phyloP scores from a whole-genome alignment of 2,888 invertebrate genomes.

The Globia sparganii region DNA sequence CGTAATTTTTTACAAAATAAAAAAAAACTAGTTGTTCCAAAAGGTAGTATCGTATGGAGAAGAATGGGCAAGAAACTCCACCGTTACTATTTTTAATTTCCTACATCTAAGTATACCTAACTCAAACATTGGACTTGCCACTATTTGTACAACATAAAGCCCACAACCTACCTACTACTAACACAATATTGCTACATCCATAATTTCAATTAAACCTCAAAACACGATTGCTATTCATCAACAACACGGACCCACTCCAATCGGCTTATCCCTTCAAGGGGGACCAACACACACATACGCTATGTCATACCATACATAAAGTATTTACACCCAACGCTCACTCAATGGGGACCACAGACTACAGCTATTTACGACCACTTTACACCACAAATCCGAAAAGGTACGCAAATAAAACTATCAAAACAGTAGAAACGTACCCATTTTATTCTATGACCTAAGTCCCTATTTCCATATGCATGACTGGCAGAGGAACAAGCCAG shows the following conservation, averaged over 20 bases:
- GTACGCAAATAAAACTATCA: constrained; percentile 74
- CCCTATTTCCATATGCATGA: constrained; percentile 89
- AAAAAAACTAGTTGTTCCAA: neutral
- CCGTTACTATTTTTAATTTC: neutral
- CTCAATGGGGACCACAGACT: constrained; percentile 49
- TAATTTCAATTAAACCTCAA: constrained; percentile 57
- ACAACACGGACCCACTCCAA: constrained; percentile 59
- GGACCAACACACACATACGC: constrained; percentile 29
- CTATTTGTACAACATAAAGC: constrained; percentile 17
- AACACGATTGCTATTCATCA: constrained; percentile 64
- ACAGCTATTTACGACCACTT: constrained; percentile 64
- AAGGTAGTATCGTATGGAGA: neutral
- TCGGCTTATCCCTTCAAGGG: constrained; percentile 59
- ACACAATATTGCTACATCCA: constrained; percentile 36
- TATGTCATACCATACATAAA: constrained; percentile 51
- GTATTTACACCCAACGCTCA: constrained; percentile 59
- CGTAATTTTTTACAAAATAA: no score
- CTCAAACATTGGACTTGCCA: neutral
- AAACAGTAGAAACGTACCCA: constrained; percentile 67
- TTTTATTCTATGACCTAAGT: constrained; percentile 85
- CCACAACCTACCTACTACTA: constrained; percentile 6
- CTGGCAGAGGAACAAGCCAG: constrained; percentile 78
- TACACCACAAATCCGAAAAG: constrained; percentile 69
- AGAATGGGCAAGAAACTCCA: neutral
- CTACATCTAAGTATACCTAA: neutral